A percentile compares a stretch with the other conserved stretches of the same genome.
These are phyloP conservation scores for roundworm (Caenorhabditis elegans) DNA, from an alignment of 1,140 invertebrate species.

Conservation along the genomic window WBcel235 BX284606.5:7795501-7796000, in stretches of 20 bases:
- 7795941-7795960: conserved; percentile 37
- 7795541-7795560: conserved; percentile 17
- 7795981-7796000: neutral
- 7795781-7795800: conserved; percentile 34
- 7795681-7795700: neutral
- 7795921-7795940: conserved; percentile 37
- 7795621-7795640: neutral
- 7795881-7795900: conserved; percentile 47
- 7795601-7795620: neutral
- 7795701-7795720: neutral
- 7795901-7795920: conserved; percentile 43
- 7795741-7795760: conserved; percentile 29
- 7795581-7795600: conserved; percentile 6
- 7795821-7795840: conserved; percentile 40
- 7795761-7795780: neutral
- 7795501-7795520: neutral
- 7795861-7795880: neutral
- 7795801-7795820: conserved; percentile 21
- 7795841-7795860: neutral
- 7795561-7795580: neutral
- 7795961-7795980: conserved; percentile 43
- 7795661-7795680: conserved; percentile 8
- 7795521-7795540: conserved; percentile 6
- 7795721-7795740: conserved; percentile 35
- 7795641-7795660: conserved; percentile 34